A percentile compares a stretch with the other conserved stretches of the same genome.
Evolutionary conservation across 1,140 invertebrate genomes (phyloP).

Genomic region (Bombyx mandarina): DNA sequence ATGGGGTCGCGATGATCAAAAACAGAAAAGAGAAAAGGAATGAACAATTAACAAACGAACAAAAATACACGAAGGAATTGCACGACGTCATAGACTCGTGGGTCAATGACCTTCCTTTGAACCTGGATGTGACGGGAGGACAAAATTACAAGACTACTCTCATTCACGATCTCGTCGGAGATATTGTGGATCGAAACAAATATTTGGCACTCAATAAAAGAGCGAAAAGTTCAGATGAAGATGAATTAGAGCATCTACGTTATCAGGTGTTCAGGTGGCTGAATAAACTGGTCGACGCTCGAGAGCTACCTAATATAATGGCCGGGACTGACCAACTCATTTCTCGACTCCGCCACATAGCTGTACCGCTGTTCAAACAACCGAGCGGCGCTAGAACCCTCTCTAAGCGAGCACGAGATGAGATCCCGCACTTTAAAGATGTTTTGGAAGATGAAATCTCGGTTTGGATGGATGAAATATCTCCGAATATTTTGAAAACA

Average conservation of each 20-base stretch:
- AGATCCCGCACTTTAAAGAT: constrained; percentile 4
- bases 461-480: constrained; percentile 8
- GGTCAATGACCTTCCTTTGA: constrained; percentile 1
- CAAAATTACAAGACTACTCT: neutral
- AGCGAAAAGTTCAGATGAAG: constrained; percentile 4
- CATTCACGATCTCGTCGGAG: constrained; percentile 5
- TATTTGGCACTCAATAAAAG: constrained; percentile 6
- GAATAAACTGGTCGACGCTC: constrained; percentile 11
- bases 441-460: constrained; percentile 8
- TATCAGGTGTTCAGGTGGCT: constrained; percentile 22
- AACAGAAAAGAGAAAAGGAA: no score
- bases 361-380: neutral
- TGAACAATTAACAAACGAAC: neutral
- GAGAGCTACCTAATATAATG: neutral
- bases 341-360: neutral
- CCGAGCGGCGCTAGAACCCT: constrained; percentile 3
- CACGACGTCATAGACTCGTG: neutral
- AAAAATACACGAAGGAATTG: constrained; percentile 4
- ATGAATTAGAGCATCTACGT: constrained; percentile 16
- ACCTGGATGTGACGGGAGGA: neutral
- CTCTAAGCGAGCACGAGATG: constrained; percentile 1
- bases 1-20: neutral
- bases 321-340: constrained; percentile 1
- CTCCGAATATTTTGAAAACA: neutral
- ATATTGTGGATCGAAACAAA: constrained; percentile 7